A percentile compares a stretch with the other conserved stretches of the same genome.
phyloP scores from a whole-genome alignment of 2,797 vertebrate genomes.

The Salarias fasciatus region DNA sequence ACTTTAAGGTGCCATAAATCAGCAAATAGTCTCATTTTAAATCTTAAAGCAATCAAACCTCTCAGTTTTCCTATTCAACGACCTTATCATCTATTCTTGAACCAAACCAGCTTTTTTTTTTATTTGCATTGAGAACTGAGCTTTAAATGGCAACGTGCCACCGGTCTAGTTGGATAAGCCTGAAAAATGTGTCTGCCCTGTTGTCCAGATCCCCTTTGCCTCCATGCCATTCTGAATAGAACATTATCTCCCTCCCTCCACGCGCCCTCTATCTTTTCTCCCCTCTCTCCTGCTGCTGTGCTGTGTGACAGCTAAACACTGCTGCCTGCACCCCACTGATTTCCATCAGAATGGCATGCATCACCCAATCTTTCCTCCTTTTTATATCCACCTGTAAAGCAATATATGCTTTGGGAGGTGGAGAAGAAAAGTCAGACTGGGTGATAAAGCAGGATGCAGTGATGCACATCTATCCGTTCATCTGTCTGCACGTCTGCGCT shows the following conservation, averaged over 20 bases:
- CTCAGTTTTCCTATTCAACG: background rate
- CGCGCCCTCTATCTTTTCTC: constrained; percentile 42
- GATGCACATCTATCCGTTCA: background rate
- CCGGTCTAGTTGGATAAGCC: constrained; percentile 20
- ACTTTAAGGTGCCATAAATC: background rate
- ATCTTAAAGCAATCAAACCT: background rate
- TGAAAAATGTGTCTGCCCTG: constrained; percentile 18
- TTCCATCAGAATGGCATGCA: constrained; percentile 70
- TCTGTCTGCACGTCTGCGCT: background rate
- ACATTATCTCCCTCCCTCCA: constrained; percentile 44
- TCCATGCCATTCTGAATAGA: constrained; percentile 42
- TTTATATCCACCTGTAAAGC: constrained; percentile 54
- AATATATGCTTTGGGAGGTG: constrained; percentile 29
- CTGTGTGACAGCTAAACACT: constrained; percentile 67
- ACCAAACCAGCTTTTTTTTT: too few species aligned
- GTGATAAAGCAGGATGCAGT: background rate
- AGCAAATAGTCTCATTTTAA: background rate
- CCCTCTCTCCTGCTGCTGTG: constrained; percentile 58
- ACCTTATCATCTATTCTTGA: background rate
- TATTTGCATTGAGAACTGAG: background rate
- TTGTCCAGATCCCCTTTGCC: constrained; percentile 25
- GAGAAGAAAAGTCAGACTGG: constrained; percentile 26
- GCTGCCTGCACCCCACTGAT: constrained; percentile 65
- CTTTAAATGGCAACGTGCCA: background rate
- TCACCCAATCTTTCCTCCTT: constrained; percentile 54